Percentiles rank a stretch among this genome's conserved stretches.
These are phyloP conservation scores for Campoletis sonorensis DNA, from an alignment of 1,140 invertebrate genomes.

Conservation along the genomic window DNA sequence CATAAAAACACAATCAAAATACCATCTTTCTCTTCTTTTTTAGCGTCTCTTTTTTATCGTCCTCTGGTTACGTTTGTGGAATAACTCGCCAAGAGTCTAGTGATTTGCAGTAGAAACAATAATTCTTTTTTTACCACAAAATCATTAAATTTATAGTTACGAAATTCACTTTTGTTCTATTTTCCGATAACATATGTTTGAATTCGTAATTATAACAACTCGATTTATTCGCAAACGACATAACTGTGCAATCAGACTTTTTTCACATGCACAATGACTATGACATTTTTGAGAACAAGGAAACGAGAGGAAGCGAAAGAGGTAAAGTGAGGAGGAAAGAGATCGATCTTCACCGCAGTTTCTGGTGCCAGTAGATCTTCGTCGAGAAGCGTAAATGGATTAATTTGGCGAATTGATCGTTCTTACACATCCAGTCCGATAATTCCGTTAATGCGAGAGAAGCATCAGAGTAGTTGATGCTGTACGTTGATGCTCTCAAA, in stretches of 20 bases:
- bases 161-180: no score
- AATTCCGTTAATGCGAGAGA: conserved; percentile 62
- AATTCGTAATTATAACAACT: no score
- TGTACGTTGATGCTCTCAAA: conserved; percentile 22
- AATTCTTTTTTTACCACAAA: no score
- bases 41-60: no score
- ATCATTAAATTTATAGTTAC: no score
- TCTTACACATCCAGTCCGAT: conserved; percentile 76
- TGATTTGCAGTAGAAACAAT: no score
- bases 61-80: no score
- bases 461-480: conserved; percentile 25
- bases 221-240: no score
- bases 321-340: background rate
- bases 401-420: conserved; percentile 76
- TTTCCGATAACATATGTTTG: no score
- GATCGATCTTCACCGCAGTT: conserved; percentile 55
- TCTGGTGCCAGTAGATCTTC: conserved; percentile 60
- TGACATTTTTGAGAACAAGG: background rate
- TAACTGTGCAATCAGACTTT: background rate
- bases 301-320: background rate
- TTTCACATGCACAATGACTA: background rate
- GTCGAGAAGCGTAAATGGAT: conserved; percentile 58
- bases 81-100: no score
- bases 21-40: no score
- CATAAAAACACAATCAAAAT: no score